Evolutionary conservation across 1,140 invertebrate species (phyloP).

Genomic region (Zaprionus inermis): DNA sequence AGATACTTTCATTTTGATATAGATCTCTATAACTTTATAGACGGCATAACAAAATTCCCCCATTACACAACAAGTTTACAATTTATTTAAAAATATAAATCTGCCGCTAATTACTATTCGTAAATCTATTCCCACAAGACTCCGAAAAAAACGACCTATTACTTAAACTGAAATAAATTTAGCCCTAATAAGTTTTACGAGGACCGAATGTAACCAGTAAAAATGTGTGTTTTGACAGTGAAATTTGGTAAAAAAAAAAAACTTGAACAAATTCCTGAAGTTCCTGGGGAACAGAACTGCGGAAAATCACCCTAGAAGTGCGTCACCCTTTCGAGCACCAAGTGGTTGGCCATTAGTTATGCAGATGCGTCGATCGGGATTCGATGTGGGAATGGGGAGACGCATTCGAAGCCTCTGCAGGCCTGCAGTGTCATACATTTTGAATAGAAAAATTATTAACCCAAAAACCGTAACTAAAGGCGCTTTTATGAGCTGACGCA

Average conservation of each 20-base stretch:
- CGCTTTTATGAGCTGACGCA: conserved; percentile 78
- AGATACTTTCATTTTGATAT: neutral
- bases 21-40: neutral
- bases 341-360: conserved; percentile 69
- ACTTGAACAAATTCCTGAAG: conserved; percentile 21
- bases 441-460: conserved; percentile 84
- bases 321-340: conserved; percentile 47
- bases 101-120: neutral
- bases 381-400: neutral
- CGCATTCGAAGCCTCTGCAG: neutral
- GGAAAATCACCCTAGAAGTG: conserved; percentile 24
- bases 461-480: conserved; percentile 83
- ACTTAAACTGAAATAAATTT: conserved; percentile 3
- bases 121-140: conserved; percentile 21
- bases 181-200: conserved; percentile 35
- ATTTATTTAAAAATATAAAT: neutral
- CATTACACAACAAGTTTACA: neutral
- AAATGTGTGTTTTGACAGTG: conserved; percentile 73
- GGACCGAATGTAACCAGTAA: conserved; percentile 39
- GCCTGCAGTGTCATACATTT: conserved; percentile 74
- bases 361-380: conserved; percentile 58
- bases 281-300: conserved; percentile 38
- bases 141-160: neutral
- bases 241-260: conserved; percentile 31
- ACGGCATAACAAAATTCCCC: neutral